Base-by-base conservation (phyloP, 2,113 vertebrate genomes). In the Eublepharis macularius region DNA sequence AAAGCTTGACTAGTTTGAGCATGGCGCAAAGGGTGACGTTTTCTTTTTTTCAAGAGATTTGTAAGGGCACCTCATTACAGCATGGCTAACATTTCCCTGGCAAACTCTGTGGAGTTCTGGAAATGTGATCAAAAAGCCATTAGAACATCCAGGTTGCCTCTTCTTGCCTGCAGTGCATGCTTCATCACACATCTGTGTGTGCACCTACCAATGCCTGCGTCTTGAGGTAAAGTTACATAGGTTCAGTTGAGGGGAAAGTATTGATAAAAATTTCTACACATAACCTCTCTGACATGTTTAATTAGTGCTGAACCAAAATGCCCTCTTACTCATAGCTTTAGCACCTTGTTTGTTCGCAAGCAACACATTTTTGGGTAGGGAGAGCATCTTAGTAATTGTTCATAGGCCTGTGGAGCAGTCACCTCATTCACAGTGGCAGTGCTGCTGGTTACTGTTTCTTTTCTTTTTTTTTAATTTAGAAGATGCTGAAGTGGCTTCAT, bases 11-110 rank as follows among this genome's bases (percentile, higher is more conserved):
- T 65, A 51, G 41, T 73, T 41, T 80, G 34, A 39, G 21, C 69
- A 74, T 54, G 84, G 54, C 79, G n/a, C 49, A 73, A 43, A 45
- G 69, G 68, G 76, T 47, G 66, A 41, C 24, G 54, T 80, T 21
- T 80, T 34, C 57, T n/a, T 47, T 29, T 86, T 73, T 74, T 24
- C 8, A 24, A 43, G 39, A n/a, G 72, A 83, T 65, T 2, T 39
- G 70, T 74, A 80, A 65, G 45, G 57, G 34, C 70, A 85, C 19
- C 11, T 86, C 66, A 72, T 10, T 79, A 2, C 66, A 79, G 29
- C 26, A 57, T n/a, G 57, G 39, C 68, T 65, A 21, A 74, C 32
- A 16, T 74, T 86, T 60, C 84, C 63, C 68, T 86, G 77, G 84
- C 80, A 80, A 65, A 39, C 69, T 43, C 84, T n/a, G 74, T 9